Conservation (phyloP, 2,888 invertebrate species). For the Scaptomyza parva region DNA sequence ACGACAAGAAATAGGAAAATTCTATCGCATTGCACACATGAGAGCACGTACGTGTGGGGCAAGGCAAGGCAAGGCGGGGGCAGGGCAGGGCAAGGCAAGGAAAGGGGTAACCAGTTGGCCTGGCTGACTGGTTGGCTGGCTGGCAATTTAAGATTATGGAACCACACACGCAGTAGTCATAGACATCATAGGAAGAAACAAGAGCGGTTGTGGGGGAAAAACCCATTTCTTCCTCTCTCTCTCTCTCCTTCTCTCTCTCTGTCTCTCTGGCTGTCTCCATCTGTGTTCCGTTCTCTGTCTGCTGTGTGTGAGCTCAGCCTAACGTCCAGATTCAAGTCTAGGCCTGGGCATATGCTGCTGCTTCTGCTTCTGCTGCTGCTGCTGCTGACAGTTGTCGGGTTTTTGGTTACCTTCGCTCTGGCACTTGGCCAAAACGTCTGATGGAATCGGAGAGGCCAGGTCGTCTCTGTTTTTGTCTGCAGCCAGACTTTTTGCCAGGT, state of each 20-base stretch:
- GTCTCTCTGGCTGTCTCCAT: background rate
- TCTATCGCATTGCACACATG: conserved; percentile 78
- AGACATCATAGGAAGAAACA: conserved; percentile 9
- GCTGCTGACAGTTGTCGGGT: conserved; percentile 51
- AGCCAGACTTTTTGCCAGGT: conserved; percentile 24
- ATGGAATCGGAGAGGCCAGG: conserved; percentile 34
- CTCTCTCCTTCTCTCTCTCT: background rate
- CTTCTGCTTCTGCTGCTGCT: conserved; percentile 35
- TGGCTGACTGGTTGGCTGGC: conserved; percentile 35
- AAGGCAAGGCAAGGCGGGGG: too few species aligned
- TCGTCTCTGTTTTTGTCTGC: too few species aligned
- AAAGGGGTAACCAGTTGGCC: conserved; percentile 38
- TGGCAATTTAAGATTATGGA: conserved; percentile 79
- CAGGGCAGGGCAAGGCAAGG: background rate
- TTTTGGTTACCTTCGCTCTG: conserved; percentile 52
- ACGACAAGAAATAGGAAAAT: conserved; percentile 42
- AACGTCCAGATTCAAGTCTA: conserved; percentile 48
- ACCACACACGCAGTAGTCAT: conserved; percentile 67
- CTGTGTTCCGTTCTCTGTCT: background rate
- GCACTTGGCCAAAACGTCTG: conserved; percentile 52
- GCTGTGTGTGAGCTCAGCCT: too few species aligned
- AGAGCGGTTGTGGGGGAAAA: conserved; percentile 6
- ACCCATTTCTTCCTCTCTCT: background rate
- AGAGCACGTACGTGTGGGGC: conserved; percentile 68
- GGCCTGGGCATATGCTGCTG: conserved; percentile 52